phyloP scores from a whole-genome alignment of 1,140 invertebrate species.

The Kradibia gibbosae region DNA sequence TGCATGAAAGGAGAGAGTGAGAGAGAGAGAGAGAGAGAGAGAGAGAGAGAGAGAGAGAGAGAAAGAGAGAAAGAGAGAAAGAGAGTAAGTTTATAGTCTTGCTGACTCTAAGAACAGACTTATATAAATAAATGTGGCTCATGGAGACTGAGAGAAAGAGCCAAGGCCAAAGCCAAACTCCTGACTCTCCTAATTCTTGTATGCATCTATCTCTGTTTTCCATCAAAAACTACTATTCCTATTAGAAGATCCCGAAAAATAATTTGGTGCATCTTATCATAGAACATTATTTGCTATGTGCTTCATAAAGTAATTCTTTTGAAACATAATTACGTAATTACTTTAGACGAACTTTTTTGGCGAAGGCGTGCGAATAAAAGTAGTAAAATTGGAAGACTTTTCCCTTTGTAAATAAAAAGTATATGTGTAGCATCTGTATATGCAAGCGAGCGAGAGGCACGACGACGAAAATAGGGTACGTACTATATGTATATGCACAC shows the following conservation, averaged over 20 bases:
- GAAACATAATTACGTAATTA: constrained; percentile 28
- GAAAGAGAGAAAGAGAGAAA: too few species aligned
- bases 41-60: too few species aligned
- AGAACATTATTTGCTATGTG: background rate
- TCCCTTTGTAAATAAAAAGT: constrained; percentile 45
- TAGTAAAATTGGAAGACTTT: constrained; percentile 15
- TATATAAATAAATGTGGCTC: constrained; percentile 50
- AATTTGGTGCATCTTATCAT: background rate
- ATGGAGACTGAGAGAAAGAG: constrained; percentile 35
- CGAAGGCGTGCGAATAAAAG: constrained; percentile 28
- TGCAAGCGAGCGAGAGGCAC: background rate
- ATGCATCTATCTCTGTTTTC: constrained; percentile 11
- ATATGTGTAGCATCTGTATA: background rate
- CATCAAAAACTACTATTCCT: constrained; percentile 20
- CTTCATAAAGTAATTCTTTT: background rate
- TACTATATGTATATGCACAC: constrained; percentile 19
- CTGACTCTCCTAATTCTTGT: constrained; percentile 41
- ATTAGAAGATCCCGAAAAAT: background rate
- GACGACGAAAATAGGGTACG: constrained; percentile 48
- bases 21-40: too few species aligned
- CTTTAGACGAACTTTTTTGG: constrained; percentile 7
- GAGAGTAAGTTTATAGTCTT: too few species aligned
- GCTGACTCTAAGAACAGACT: constrained; percentile 47
- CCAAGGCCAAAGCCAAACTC: constrained; percentile 51
- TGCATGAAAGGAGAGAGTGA: background rate